These are phyloP conservation scores for Tipula vernalis DNA, from an alignment of 2,888 invertebrate species.

Conservation along the genomic window DNA sequence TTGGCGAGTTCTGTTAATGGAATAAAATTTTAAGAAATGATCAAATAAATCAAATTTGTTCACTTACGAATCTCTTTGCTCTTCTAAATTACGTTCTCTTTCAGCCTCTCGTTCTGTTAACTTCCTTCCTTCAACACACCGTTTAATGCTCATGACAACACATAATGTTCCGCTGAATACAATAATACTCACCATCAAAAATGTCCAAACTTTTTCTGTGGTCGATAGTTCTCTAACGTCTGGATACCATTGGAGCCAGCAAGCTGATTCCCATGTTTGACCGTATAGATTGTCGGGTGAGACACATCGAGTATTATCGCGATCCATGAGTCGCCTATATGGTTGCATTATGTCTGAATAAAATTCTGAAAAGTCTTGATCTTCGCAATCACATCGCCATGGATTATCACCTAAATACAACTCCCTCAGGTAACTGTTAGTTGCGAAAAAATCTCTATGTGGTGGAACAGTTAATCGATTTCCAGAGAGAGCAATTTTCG, in stretches of 20 bases:
- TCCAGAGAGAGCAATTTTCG: constrained; percentile 49
- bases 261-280: constrained; percentile 55
- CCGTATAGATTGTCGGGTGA: constrained; percentile 50
- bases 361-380: constrained; percentile 44
- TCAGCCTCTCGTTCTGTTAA: constrained; percentile 34
- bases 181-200: constrained; percentile 41
- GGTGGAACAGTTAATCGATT: constrained; percentile 56
- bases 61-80: constrained; percentile 30
- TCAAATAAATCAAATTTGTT: not conserved
- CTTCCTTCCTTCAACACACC: constrained; percentile 42
- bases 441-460: constrained; percentile 43
- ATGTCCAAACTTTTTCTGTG: constrained; percentile 44
- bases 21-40: not conserved
- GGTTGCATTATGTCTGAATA: constrained; percentile 46
- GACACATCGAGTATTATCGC: constrained; percentile 45
- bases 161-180: constrained; percentile 21
- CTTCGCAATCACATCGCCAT: constrained; percentile 63
- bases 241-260: constrained; percentile 48
- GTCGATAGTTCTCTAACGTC: constrained; percentile 27
- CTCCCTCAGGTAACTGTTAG: constrained; percentile 43
- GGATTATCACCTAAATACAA: constrained; percentile 59
- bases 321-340: constrained; percentile 37
- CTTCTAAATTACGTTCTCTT: constrained; percentile 36
- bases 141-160: constrained; percentile 22
- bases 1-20: constrained; percentile 30